Percentiles rank a stretch among this genome's conserved stretches.
phyloP scores from a whole-genome alignment of 2,797 vertebrate genomes.

The Cynopterus sphinx region DNA sequence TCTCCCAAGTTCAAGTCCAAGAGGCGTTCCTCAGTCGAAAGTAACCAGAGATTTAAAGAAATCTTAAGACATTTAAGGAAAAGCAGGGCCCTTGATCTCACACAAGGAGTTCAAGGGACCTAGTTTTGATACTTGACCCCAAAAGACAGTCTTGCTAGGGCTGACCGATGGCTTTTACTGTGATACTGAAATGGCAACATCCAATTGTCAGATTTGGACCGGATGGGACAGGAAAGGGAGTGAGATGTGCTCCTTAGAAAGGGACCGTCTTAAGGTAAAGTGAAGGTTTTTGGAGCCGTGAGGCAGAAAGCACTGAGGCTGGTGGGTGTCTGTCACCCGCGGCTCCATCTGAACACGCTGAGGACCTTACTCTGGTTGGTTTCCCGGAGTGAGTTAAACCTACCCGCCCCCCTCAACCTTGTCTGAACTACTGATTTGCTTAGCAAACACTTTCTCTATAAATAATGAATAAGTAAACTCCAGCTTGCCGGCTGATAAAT shows the following conservation, averaged over 20 bases:
- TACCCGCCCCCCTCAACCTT: background rate
- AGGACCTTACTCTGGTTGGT: background rate
- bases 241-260: background rate
- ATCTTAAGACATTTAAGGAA: background rate
- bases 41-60: background rate
- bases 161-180: background rate
- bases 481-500: conserved; percentile 59
- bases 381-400: conserved; percentile 47
- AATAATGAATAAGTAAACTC: conserved; percentile 68
- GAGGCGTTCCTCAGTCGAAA: background rate
- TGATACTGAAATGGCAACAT: background rate
- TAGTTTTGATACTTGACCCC: background rate
- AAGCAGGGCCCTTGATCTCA: background rate
- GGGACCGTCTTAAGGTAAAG: background rate
- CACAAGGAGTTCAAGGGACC: background rate
- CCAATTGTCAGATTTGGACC: background rate
- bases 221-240: background rate
- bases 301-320: background rate
- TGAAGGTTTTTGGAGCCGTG: background rate
- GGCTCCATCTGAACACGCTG: background rate
- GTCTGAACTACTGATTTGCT: conserved; percentile 68
- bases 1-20: background rate
- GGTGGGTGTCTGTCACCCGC: background rate
- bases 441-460: conserved; percentile 71
- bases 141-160: background rate